A percentile compares a stretch with the other conserved stretches of the same genome.
These are phyloP conservation scores for Apostichopus parvimensis DNA, from an alignment of 35 echinoderm and acorn worm genomes.

Conservation along the genomic window DNA sequence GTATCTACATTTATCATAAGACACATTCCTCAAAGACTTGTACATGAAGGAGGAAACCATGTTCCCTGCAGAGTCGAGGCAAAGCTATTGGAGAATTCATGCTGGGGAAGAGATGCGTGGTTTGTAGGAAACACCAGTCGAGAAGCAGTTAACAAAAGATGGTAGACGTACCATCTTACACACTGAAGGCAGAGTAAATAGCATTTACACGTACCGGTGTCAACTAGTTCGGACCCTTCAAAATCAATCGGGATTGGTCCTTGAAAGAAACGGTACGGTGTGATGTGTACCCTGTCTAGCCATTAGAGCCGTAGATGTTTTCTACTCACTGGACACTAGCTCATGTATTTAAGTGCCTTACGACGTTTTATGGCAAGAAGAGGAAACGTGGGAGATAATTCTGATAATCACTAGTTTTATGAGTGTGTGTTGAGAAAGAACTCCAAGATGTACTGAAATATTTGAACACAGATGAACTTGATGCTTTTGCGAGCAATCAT, in stretches of 20 bases:
- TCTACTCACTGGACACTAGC: conserved; percentile 40
- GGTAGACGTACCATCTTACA: conserved; percentile 1
- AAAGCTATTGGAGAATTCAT: conserved; percentile 52
- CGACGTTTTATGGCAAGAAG: background rate
- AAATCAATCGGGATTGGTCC: conserved; percentile 21
- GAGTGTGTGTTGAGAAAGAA: conserved; percentile 41
- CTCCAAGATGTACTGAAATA: background rate
- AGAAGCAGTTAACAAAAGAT: background rate
- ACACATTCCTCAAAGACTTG: conserved; percentile 43
- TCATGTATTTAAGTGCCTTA: conserved; percentile 52
- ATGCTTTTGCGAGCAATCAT: background rate
- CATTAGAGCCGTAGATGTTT: conserved; percentile 51
- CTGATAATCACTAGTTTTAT: conserved; percentile 64
- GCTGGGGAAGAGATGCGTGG: conserved; percentile 27
- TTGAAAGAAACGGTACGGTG: conserved; percentile 44
- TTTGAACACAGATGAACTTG: background rate
- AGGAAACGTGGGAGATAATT: conserved; percentile 27
- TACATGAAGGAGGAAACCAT: conserved; percentile 63
- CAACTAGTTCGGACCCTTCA: conserved; percentile 65
- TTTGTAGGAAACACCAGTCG: background rate
- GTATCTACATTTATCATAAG: conserved; percentile 42
- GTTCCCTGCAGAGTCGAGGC: conserved; percentile 30
- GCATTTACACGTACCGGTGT: conserved; percentile 45
- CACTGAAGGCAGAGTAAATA: conserved; percentile 11
- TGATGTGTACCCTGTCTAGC: conserved; percentile 63